phyloP scores from a whole-genome alignment of 2,113 vertebrate species.

The Carlito syrichta region DNA sequence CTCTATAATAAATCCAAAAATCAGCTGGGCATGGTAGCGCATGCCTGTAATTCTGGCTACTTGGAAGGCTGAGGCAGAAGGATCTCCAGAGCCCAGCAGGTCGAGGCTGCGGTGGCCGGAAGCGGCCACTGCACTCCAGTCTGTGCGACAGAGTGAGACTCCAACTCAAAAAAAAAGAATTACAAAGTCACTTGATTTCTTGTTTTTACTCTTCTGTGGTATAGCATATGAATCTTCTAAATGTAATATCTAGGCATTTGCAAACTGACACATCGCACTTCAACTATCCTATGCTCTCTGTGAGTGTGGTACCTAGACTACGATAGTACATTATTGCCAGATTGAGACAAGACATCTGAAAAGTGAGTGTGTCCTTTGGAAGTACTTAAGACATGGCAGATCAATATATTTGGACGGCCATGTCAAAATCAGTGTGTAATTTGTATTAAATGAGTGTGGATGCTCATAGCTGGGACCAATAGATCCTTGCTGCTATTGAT shows the following conservation, averaged over 20 bases:
- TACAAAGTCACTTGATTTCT: not conserved
- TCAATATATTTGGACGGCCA: not conserved
- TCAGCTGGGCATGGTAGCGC: too few species aligned
- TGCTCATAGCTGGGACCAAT: not conserved
- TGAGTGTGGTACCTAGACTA: not conserved
- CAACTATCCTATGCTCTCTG: not conserved
- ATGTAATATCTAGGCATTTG: not conserved
- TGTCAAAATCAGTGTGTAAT: constrained; percentile 16
- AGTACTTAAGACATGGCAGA: not conserved
- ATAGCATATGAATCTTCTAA: not conserved
- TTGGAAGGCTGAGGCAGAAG: too few species aligned
- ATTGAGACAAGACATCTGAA: not conserved
- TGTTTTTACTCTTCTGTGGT: not conserved
- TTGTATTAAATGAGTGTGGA: constrained; percentile 3
- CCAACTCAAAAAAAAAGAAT: too few species aligned
- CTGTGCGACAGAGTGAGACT: too few species aligned
- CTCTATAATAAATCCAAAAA: too few species aligned
- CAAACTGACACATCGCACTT: not conserved
- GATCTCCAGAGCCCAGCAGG: too few species aligned
- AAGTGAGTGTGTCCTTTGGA: constrained; percentile 11
- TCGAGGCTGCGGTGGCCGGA: too few species aligned
- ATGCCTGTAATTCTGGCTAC: too few species aligned
- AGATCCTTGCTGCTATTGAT: not conserved
- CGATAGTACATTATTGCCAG: not conserved
- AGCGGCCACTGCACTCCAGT: too few species aligned